phyloP scores from a whole-genome alignment of 2,888 invertebrate genomes.

The Latrodectus hesperus region DNA sequence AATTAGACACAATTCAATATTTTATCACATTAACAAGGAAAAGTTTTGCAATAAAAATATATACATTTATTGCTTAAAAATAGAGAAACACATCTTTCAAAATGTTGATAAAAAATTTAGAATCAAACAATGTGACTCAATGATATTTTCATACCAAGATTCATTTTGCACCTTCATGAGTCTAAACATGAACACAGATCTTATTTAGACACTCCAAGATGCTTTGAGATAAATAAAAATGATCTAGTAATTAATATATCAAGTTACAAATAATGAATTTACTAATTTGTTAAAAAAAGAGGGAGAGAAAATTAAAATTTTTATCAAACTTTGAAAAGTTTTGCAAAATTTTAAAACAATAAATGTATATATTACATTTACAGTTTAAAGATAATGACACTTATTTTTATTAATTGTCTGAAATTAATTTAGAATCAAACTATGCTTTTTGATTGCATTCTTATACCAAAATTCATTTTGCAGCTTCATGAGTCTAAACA shows the following conservation, averaged over 20 bases:
- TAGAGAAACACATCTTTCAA: not conserved
- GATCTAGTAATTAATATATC: too few species aligned
- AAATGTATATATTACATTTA: too few species aligned
- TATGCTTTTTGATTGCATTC: not conserved
- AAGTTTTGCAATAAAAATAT: not conserved
- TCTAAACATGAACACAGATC: slow-evolving; percentile 3
- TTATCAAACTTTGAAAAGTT: too few species aligned
- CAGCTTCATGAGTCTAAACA: slow-evolving; percentile 12
- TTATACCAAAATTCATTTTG: not conserved
- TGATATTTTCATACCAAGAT: not conserved
- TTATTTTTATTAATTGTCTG: too few species aligned
- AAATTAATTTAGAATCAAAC: not conserved
- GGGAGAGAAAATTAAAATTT: too few species aligned
- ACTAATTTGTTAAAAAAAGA: too few species aligned
- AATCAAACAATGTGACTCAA: not conserved
- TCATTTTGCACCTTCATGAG: slow-evolving; percentile 32
- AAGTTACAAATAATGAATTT: too few species aligned
- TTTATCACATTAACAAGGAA: not conserved
- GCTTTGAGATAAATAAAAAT: not conserved
- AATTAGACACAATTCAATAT: not conserved
- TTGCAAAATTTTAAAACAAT: too few species aligned
- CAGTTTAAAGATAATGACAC: too few species aligned
- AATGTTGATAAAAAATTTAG: not conserved
- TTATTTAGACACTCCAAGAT: slow-evolving; percentile 20
- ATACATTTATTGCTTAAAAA: not conserved